Conservation (phyloP, 2,797 vertebrate species). For the Pogonophryne albipinna region DNA sequence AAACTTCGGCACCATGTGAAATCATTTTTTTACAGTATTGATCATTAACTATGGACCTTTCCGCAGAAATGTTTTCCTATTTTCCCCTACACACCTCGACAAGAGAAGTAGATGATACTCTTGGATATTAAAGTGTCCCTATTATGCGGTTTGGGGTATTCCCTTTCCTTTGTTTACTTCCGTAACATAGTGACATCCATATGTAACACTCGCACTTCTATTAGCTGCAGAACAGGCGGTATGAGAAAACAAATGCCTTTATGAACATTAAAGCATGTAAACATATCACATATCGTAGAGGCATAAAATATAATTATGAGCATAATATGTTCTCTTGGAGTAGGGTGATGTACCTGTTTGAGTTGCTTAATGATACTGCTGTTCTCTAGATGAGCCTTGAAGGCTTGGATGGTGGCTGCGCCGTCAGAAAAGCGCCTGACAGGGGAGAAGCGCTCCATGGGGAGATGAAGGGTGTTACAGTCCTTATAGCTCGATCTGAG, state of each 20-base stretch:
- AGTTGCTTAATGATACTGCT: slow-evolving; percentile 96
- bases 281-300: no score
- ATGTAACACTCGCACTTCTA: no score
- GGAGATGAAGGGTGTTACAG: slow-evolving; percentile 97
- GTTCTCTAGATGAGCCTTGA: slow-evolving; percentile 97
- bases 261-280: no score
- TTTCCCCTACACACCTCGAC: background rate
- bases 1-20: slow-evolving; percentile 8
- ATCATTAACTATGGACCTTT: background rate
- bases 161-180: no score
- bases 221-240: no score
- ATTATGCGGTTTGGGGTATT: no score
- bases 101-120: no score
- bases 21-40: background rate
- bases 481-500: slow-evolving; percentile 97
- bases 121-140: no score
- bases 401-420: slow-evolving; percentile 97
- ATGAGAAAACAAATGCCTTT: no score
- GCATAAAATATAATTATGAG: no score
- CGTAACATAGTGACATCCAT: no score
- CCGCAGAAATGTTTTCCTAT: background rate
- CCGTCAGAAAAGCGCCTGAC: slow-evolving; percentile 98
- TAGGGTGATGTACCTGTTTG: slow-evolving; percentile 89
- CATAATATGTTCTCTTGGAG: background rate
- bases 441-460: slow-evolving; percentile 98